phyloP scores from a whole-genome alignment of 2,888 invertebrate species.

The Andrena camellia region DNA sequence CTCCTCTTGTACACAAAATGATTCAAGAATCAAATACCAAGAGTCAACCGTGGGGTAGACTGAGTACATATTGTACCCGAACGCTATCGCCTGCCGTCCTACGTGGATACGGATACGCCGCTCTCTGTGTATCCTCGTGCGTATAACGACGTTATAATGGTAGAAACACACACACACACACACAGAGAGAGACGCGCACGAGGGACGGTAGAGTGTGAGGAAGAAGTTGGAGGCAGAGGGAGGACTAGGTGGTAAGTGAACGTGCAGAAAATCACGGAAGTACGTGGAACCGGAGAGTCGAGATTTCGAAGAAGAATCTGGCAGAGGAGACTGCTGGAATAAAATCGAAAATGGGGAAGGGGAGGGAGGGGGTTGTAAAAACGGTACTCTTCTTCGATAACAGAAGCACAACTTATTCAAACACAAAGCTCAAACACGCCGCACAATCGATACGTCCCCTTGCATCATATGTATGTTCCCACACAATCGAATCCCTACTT shows the following conservation, averaged over 20 bases:
- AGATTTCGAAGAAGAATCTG: no score
- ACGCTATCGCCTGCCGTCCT: slow-evolving; percentile 71
- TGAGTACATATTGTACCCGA: slow-evolving; percentile 83
- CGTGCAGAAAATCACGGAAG: no score
- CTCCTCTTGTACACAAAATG: slow-evolving; percentile 81
- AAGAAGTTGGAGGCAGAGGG: slow-evolving; percentile 22
- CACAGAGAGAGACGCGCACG: no score
- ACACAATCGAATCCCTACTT: not conserved
- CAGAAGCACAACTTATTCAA: not conserved
- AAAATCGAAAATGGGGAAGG: no score
- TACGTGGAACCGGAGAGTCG: no score
- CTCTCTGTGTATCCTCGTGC: slow-evolving; percentile 67
- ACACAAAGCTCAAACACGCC: not conserved
- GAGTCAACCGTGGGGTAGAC: slow-evolving; percentile 83
- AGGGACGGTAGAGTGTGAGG: not conserved
- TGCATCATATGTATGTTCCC: no score
- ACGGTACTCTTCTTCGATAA: no score
- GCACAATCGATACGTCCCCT: no score
- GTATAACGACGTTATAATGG: slow-evolving; percentile 69
- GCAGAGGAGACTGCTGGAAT: no score
- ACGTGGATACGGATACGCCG: slow-evolving; percentile 68
- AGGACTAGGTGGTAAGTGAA: not conserved
- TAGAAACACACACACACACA: slow-evolving; percentile 53
- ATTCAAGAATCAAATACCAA: slow-evolving; percentile 85
- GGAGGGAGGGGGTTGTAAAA: no score